Evolutionary conservation across 2,113 vertebrate species (phyloP), one percentile per base, ranked within the genome.

Genomic region (Cebus imitator): DNA sequence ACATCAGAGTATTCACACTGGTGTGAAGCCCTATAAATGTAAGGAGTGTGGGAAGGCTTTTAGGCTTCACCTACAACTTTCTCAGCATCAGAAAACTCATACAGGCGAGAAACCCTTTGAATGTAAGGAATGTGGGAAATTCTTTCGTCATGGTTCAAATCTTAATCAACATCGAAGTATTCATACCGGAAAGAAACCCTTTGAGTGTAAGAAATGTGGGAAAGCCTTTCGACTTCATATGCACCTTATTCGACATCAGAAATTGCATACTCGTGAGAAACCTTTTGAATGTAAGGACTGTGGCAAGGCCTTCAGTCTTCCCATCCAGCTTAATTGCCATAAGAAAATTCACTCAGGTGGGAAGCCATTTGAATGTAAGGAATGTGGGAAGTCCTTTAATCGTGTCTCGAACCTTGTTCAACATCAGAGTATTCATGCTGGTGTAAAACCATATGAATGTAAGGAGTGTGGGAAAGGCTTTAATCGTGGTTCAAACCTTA

Each of bases 381-480:
- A 93, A 6, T 97, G 95, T 40, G 87, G 91, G 11, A 98, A 98
- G 70, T 70, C 88, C 6, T 98, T 98, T 88, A 90, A 83, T 21
- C 45, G 70, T 50, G 73, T 48, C 61, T 90, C 76, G 2, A 86
- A 95, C 7, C 91, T 96, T 50, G 35, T 86, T 13, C 73, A 91
- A 4, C 97, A 97, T 70, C 83, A 79, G 57, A 94, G 81, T 13
- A 94, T 90, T 48, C 96, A 97, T 87, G 75, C 92, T 4, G 91
- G 91, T 72, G 75, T 92, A 81, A 97, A 97, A 45, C 97, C 98
- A 1, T 98, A 98, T 95, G 95, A 88, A 81, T 99, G 98, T 96
- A 97, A 97, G 0, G 98, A 98, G 37, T 99, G 99, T 35, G 98
- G 98, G 0, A 99, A 99, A 97, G 97, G 98, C 93, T 99, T 99